phyloP scores from a whole-genome alignment of 2,797 vertebrate species.

The Protonibea diacanthus region DNA sequence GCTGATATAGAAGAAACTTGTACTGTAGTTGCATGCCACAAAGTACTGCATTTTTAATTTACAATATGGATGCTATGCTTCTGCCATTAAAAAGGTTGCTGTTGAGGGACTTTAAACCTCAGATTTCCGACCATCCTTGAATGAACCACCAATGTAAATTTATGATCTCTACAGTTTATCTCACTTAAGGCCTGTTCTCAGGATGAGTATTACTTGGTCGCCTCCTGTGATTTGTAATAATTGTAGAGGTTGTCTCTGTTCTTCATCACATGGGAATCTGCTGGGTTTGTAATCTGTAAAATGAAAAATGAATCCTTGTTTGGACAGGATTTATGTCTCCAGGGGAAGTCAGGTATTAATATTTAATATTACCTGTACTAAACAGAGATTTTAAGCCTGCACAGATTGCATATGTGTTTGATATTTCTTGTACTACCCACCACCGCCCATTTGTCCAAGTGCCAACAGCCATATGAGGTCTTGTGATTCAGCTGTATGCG shows the following conservation, averaged over 20 bases:
- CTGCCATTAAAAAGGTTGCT: neutral
- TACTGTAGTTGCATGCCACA: neutral
- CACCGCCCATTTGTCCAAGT: neutral
- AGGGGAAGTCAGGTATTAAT: neutral
- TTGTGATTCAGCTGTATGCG: neutral
- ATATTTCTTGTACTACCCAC: neutral
- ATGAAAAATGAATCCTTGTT: neutral
- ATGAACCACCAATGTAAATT: neutral
- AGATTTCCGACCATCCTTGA: conserved; percentile 9
- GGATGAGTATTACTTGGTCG: neutral
- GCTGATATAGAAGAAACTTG: conserved; percentile 25
- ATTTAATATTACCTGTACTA: conserved; percentile 24
- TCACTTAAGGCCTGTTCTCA: conserved; percentile 12
- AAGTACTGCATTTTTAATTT: conserved; percentile 13
- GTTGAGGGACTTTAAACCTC: neutral
- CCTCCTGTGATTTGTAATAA: conserved; percentile 37
- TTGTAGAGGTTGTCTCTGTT: conserved; percentile 21
- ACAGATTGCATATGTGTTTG: neutral
- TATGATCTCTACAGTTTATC: conserved; percentile 15
- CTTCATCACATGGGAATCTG: conserved; percentile 17
- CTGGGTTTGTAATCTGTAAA: conserved; percentile 14
- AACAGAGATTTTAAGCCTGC: conserved; percentile 12
- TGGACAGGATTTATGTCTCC: conserved; percentile 18
- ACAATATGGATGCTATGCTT: conserved; percentile 1
- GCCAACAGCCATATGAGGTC: neutral